phyloP scores from a whole-genome alignment of 2,113 vertebrate species.

The Apteryx mantelli region DNA sequence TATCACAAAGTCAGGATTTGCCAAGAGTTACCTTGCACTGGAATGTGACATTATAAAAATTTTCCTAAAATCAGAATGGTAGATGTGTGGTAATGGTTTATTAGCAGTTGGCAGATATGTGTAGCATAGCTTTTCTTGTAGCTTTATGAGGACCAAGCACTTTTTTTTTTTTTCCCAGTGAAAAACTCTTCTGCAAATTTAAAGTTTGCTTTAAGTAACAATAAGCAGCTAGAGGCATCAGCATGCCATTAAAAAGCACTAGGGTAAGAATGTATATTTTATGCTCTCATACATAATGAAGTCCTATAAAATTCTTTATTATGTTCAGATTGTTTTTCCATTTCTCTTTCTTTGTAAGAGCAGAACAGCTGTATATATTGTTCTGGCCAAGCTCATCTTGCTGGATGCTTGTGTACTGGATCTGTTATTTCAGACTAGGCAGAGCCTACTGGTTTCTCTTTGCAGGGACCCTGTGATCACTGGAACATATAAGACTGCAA shows the following conservation, averaged over 20 bases:
- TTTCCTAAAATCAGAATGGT: background rate
- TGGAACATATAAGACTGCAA: background rate
- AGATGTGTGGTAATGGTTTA: background rate
- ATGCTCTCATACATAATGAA: background rate
- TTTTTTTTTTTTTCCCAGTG: background rate
- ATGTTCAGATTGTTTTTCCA: background rate
- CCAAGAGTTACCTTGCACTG: background rate
- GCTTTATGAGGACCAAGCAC: background rate
- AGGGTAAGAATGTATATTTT: background rate
- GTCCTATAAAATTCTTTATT: background rate
- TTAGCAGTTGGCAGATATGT: background rate
- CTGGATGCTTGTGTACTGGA: background rate
- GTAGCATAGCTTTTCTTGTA: background rate
- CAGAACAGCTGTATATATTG: background rate
- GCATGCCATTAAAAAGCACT: background rate
- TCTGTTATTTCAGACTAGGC: background rate
- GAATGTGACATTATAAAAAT: background rate
- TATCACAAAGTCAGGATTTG: background rate
- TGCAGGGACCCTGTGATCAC: background rate
- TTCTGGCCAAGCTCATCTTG: background rate
- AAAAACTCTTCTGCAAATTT: background rate
- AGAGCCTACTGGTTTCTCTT: background rate
- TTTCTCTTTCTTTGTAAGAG: background rate
- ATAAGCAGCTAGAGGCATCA: background rate
- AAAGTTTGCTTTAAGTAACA: background rate